phyloP scores from a whole-genome alignment of 1,140 invertebrate species.

The Zaprionus kolodkinae region DNA sequence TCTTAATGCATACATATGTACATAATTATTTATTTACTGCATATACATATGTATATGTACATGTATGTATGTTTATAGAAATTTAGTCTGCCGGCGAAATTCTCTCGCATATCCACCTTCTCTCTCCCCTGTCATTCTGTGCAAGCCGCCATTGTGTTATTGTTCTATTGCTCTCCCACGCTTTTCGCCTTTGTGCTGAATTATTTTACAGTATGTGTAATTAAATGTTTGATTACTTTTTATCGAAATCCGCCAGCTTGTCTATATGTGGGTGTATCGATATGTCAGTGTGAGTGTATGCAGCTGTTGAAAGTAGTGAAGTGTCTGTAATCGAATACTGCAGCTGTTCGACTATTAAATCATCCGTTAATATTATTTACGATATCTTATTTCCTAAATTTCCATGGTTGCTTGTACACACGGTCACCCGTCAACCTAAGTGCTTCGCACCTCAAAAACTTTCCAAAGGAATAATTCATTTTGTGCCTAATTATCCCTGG shows the following conservation, averaged over 20 bases:
- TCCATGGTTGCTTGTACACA: background rate
- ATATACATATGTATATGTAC: background rate
- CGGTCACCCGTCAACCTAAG: background rate
- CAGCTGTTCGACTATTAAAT: background rate
- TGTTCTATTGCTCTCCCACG: conserved; percentile 41
- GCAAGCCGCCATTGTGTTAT: background rate
- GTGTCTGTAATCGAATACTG: background rate
- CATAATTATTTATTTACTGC: conserved; percentile 16
- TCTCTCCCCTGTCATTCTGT: conserved; percentile 10
- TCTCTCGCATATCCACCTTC: conserved; percentile 44
- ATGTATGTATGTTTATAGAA: conserved; percentile 6
- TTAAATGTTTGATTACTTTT: conserved; percentile 53
- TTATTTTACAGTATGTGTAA: conserved; percentile 65
- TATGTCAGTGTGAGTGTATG: conserved; percentile 17
- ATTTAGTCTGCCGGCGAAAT: conserved; percentile 58
- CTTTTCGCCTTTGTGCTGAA: conserved; percentile 68
- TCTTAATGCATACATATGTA: conserved; percentile 41
- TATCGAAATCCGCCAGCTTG: conserved; percentile 22
- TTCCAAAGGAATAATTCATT: conserved; percentile 6
- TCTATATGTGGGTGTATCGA: conserved; percentile 30
- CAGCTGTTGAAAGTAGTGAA: background rate
- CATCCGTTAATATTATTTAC: background rate
- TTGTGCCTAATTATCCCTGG: conserved; percentile 15
- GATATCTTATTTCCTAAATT: background rate
- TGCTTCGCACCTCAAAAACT: conserved; percentile 7